Evolutionary conservation across 2,113 vertebrate genomes (phyloP), one percentile per base, ranked within the genome.

Genomic region (Nannobrachium achirus): DNA sequence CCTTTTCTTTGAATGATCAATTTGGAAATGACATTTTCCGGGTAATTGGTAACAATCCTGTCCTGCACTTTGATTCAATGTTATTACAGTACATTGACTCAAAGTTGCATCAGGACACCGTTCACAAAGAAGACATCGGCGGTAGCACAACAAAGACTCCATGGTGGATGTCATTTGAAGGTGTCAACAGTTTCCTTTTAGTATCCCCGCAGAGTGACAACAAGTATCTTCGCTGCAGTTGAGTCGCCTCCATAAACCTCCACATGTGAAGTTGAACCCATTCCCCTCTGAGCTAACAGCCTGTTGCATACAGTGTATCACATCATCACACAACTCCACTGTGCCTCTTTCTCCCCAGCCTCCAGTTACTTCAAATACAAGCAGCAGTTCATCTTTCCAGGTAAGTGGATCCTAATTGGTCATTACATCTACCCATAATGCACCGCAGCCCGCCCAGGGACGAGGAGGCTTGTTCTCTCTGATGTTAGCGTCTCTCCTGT

Each of bases 331-430:
- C 56, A 25, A n/a, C 48, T 10, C 45, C 18, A 81, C 64, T 61
- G n/a, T 48, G 76, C 25, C 11, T 63, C 65, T 71, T 62, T 14
- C 72, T 89, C 78, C 71, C 72, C 86, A 99, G 98, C 95, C 10
- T 95, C 97, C 84, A 97, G 98, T 90, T 98, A 98, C 84, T 99
- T 97, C 92, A 98, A 98, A 86, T 98, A 96, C 92, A 99, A 98
- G 87, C 98, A 98, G 74, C 97, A 98, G 89, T 99, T 99, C 93
- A 98, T 99, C 88, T 99, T 99, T 85, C 98, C 98, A 81, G 98
- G 98, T 98, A 76, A 92, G 94, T 78, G 60, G 41, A 64, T 81
- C 46, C 49, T 0, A 60, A 69, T 71, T 75, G 33, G 76, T 83
- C 69, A 79, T 85, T 86, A 87, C 70, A 38, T 38, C 8, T 41